Base-by-base conservation (phyloP, 2,797 vertebrate species). In the Nyctalus aviator region DNA sequence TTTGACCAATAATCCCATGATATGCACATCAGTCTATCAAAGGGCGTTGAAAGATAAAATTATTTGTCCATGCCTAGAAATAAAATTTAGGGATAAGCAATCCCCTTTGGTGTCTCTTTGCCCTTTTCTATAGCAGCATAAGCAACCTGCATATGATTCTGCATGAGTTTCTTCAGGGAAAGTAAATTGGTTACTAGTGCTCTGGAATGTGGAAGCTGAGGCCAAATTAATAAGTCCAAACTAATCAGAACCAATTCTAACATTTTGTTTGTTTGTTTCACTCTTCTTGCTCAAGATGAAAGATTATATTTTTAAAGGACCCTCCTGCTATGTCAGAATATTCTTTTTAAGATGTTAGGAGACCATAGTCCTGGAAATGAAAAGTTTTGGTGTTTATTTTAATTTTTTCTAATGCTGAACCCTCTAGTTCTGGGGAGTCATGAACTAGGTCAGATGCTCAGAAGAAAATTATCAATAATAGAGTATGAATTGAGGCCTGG, bases 71-170 rank as follows among this genome's bases (percentile, higher is more conserved):
- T 88, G 69, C 35, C 64, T 57, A 90, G 46, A 95, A 96, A 95
- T 93, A 95, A 94, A 93, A 95, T 90, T 94, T 77, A 79, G 69
- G n/a, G 91, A 76, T 78, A 88, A 32, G 18, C 92, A 27, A 81
- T 66, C 41, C 89, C 53, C 3, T 76, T 89, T 37, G 46, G 3
- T 76, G 50, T 30, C 64, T 88, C 77, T 83, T 83, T 46, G 21
- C 35, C 77, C 23, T 88, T 79, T 72, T 72, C 41, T 81, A 14
- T 83, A 76, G 53, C 32, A 84, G 57, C 66, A 84, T 55, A 71
- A 87, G 53, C n/a, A 90, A 64, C 46, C 32, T 85, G 35, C 48
- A 90, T 37, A 50, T 73, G 53, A 68, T 64, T 66, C 9, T 75
- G 13, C 78, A 30, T 46, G 69, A 13, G 5, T 73, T 9, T 72